Conservation (phyloP, 2,888 invertebrate species). For the Calliopum simillimum region DNA sequence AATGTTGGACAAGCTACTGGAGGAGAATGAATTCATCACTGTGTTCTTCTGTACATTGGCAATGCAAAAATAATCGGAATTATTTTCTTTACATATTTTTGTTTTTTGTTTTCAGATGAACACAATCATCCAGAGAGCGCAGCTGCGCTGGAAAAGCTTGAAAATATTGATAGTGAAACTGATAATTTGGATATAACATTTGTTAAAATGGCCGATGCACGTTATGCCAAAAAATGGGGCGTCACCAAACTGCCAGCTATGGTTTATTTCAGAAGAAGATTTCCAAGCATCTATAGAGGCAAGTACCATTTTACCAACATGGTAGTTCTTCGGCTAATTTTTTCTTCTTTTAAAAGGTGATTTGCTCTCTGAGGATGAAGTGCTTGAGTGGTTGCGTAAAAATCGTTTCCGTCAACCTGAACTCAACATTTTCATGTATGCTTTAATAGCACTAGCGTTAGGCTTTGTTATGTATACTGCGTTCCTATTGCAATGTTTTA, state of each 20-base stretch:
- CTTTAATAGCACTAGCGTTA: conserved; percentile 84
- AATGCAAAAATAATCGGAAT: neutral
- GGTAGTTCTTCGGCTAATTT: neutral
- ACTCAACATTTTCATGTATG: conserved; percentile 94
- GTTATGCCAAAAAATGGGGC: conserved; percentile 94
- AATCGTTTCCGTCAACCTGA: conserved; percentile 94
- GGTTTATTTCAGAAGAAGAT: conserved; percentile 90
- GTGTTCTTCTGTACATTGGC: conserved; percentile 93
- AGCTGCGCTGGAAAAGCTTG: conserved; percentile 85
- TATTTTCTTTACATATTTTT: neutral
- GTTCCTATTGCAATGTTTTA: conserved; percentile 91
- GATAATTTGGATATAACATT: conserved; percentile 94
- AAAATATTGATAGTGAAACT: conserved; percentile 94
- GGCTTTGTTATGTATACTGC: conserved; percentile 91
- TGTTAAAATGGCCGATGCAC: conserved; percentile 91
- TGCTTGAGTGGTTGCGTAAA: conserved; percentile 92
- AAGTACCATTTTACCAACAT: conserved; percentile 44
- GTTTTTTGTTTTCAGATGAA: conserved; percentile 74
- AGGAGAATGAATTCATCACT: conserved; percentile 94
- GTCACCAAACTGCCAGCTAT: conserved; percentile 91
- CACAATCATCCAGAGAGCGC: conserved; percentile 83
- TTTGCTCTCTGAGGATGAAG: conserved; percentile 84
- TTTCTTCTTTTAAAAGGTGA: conserved; percentile 73
- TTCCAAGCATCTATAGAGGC: conserved; percentile 94
- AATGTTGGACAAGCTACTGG: conserved; percentile 93